Base-by-base conservation (phyloP, 1,140 invertebrate genomes). In the Saccostrea cuccullata region DNA sequence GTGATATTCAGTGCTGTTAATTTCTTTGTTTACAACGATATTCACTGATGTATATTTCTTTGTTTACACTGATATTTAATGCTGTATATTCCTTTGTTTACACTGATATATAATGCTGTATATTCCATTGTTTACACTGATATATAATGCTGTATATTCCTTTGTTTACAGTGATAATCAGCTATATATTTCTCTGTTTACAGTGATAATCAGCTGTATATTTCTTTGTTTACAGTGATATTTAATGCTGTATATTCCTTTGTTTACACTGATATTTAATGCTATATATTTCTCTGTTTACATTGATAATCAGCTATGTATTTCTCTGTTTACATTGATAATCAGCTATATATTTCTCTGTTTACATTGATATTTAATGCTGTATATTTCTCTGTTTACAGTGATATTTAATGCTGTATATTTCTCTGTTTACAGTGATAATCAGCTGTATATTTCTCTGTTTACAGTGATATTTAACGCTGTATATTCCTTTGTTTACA, bases 151-250 rank as follows among this genome's bases (percentile, higher is more conserved):
- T 47, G 9, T 47, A n/a, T 88, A 36, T 99, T 13, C 96, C 96
- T 47, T 47, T 47, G 40, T 47, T 47, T 47, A 47, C 40, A 47
- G 40, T 47, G 23, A 15, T 55, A 23, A 12, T 55, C 20, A n/a
- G 55, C 55, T 40, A 47, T 47, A n/a, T 88, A 11, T 55, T 64
- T 64, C 84, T 1, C 70, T 13, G 86, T 40, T 91, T 92, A 87
- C 90, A 96, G 95, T 90, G 98, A 99, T 93, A 97, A n/a, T n/a
- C n/a, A n/a, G n/a, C n/a, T 47, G 2, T 47, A 47, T 47, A 47
- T 99, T 13, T 96, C 96, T 47, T 47, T 47, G 40, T 47, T 47
- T 47, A 47, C 40, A 47, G 40, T 47, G 40, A 47, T 47, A 47
- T 6, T n/a, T n/a, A n/a, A n/a, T n/a, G n/a, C n/a, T n/a, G 6